Conservation (phyloP, 2,797 vertebrate genomes). For the Pelochelys cantorii region DNA sequence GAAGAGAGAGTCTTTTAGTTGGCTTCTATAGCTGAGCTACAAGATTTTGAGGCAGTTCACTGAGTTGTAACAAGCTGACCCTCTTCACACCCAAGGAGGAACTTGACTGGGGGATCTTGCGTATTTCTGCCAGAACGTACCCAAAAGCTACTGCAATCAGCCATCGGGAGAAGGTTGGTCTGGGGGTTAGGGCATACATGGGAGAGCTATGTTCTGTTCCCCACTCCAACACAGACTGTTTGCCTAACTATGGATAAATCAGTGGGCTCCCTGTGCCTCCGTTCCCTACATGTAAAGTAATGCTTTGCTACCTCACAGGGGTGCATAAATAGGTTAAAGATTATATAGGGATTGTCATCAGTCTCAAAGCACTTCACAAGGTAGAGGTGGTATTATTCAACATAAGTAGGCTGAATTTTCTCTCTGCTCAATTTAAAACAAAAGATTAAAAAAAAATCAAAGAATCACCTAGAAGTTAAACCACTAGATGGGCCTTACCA, state of each 20-base stretch:
- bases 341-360: neutral
- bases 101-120: neutral
- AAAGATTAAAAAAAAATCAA: neutral
- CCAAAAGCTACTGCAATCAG: neutral
- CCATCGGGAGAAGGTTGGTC: neutral
- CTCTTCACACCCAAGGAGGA: neutral
- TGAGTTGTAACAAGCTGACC: neutral
- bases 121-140: neutral
- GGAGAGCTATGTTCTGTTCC: neutral
- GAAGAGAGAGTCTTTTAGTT: neutral
- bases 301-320: too few relatives aligned
- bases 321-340: too few relatives aligned
- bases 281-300: neutral
- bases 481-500: neutral
- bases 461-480: fast-evolving
- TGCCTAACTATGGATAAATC: neutral
- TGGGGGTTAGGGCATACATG: neutral
- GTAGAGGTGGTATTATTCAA: neutral
- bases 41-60: fast-evolving
- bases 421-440: fast-evolving
- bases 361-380: neutral
- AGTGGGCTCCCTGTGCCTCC: neutral
- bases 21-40: fast-evolving
- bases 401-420: fast-evolving
- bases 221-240: neutral